A percentile compares a stretch with the other conserved stretches of the same genome.
Conservation (phyloP, 2,888 invertebrate species). For the Cephus spinipes region DNA sequence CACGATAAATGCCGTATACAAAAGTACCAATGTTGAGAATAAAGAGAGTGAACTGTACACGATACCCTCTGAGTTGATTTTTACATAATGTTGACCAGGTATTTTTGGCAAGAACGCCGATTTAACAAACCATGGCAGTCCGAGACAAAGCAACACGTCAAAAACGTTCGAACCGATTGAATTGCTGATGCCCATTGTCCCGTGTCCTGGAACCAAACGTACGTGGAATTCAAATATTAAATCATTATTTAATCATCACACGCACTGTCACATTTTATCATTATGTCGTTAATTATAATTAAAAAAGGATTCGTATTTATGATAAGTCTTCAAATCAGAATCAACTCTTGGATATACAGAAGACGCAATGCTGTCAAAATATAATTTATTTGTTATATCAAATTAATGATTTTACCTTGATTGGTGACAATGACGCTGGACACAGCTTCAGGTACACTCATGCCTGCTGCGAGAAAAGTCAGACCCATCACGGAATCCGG, state of each 20-base stretch:
- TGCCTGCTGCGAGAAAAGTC: conserved; percentile 86
- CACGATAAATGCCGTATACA: conserved; percentile 75
- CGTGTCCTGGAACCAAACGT: conserved; percentile 71
- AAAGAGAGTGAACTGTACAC: conserved; percentile 82
- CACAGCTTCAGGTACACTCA: conserved; percentile 88
- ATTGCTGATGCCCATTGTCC: conserved; percentile 84
- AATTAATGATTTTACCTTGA: conserved; percentile 71
- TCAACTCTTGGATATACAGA: background rate
- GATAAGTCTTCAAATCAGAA: background rate
- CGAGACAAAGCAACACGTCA: conserved; percentile 82
- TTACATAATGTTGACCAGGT: conserved; percentile 72
- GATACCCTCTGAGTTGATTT: conserved; percentile 81
- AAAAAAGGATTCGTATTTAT: background rate
- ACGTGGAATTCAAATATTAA: conserved; percentile 11
- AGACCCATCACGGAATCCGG: conserved; percentile 90
- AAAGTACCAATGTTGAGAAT: conserved; percentile 77
- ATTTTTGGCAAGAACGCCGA: conserved; percentile 72
- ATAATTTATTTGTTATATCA: background rate
- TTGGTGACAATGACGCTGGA: conserved; percentile 86
- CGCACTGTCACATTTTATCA: conserved; percentile 36
- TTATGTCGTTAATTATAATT: background rate
- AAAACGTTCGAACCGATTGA: conserved; percentile 87
- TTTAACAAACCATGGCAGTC: conserved; percentile 83
- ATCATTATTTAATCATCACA: background rate
- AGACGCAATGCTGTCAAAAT: background rate